These are phyloP conservation scores for Anguilla obscura DNA, from an alignment of 2,797 vertebrate species.

Conservation along the genomic window DNA sequence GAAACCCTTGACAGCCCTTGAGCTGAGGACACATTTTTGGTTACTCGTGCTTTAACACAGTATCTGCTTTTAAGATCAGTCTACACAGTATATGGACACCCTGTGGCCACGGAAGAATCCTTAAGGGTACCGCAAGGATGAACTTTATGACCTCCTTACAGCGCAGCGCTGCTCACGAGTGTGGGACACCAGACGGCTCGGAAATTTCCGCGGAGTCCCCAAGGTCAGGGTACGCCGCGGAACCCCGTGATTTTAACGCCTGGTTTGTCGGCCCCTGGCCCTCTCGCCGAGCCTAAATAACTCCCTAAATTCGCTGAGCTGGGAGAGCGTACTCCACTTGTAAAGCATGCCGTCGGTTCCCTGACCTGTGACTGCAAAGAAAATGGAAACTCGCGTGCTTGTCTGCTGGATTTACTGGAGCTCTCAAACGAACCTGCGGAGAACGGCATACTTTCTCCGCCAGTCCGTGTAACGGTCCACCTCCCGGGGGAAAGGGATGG, in stretches of 20 bases:
- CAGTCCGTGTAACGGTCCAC: neutral
- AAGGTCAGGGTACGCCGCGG: neutral
- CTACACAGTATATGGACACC: neutral
- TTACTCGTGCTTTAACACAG: neutral
- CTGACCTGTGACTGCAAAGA: neutral
- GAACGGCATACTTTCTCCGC: neutral
- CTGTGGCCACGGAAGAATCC: neutral
- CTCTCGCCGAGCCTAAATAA: neutral
- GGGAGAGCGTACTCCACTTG: neutral
- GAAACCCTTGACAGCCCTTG: neutral
- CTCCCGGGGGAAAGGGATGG: neutral
- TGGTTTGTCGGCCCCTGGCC: neutral
- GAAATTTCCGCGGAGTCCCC: neutral
- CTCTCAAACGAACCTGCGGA: neutral
- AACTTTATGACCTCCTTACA: neutral
- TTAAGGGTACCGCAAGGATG: neutral
- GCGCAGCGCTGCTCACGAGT: neutral
- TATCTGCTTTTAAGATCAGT: constrained; percentile 4
- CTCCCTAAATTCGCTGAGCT: neutral
- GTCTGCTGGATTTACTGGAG: constrained; percentile 1
- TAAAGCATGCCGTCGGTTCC: neutral
- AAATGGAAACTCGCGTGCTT: neutral
- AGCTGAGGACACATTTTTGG: neutral
- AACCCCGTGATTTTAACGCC: neutral
- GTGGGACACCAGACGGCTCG: neutral